Percentiles rank a stretch among this genome's conserved stretches.
These are phyloP conservation scores for Palythoa caribaeorum DNA, from an alignment of 92 coral and sea anemone genomes.

Conservation along the genomic window DNA sequence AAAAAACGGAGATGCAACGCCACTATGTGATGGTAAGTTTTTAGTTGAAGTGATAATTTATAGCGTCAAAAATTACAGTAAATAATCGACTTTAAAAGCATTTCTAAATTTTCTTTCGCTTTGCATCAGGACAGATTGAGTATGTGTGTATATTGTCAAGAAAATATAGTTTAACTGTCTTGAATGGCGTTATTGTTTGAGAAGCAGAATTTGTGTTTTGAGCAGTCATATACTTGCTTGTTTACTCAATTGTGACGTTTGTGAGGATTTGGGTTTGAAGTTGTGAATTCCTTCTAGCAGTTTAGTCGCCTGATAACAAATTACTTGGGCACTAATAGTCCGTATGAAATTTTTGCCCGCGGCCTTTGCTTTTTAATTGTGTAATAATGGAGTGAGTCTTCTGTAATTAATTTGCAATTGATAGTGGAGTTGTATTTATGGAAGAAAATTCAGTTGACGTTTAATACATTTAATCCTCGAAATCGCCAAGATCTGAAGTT, in stretches of 20 bases:
- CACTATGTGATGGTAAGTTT: slow-evolving; percentile 97
- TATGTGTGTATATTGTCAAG: slow-evolving; percentile 64
- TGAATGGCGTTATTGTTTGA: slow-evolving; percentile 74
- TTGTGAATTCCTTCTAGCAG: slow-evolving; percentile 93
- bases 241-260: slow-evolving; percentile 90
- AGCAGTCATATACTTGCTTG: slow-evolving; percentile 71
- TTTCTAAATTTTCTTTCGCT: neutral
- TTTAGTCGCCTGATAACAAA: slow-evolving; percentile 87
- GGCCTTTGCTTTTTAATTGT: slow-evolving; percentile 94
- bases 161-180: slow-evolving; percentile 71
- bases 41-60: slow-evolving; percentile 17
- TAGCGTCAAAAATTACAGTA: slow-evolving; percentile 11
- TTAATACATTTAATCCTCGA: slow-evolving; percentile 73
- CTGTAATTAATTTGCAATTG: slow-evolving; percentile 98
- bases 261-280: slow-evolving; percentile 82
- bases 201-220: slow-evolving; percentile 68
- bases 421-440: slow-evolving; percentile 90
- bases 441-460: slow-evolving; percentile 81
- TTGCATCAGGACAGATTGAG: slow-evolving; percentile 1
- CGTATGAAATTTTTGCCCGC: slow-evolving; percentile 74
- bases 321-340: slow-evolving; percentile 84
- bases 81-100: slow-evolving; percentile 11
- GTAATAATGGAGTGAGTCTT: slow-evolving; percentile 93
- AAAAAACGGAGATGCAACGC: slow-evolving; percentile 99
- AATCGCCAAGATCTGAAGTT: slow-evolving; percentile 72